A percentile compares a stretch with the other conserved stretches of the same genome.
Evolutionary conservation across 2,888 invertebrate species (phyloP).

Genomic region (Tolmerus cingulatus): DNA sequence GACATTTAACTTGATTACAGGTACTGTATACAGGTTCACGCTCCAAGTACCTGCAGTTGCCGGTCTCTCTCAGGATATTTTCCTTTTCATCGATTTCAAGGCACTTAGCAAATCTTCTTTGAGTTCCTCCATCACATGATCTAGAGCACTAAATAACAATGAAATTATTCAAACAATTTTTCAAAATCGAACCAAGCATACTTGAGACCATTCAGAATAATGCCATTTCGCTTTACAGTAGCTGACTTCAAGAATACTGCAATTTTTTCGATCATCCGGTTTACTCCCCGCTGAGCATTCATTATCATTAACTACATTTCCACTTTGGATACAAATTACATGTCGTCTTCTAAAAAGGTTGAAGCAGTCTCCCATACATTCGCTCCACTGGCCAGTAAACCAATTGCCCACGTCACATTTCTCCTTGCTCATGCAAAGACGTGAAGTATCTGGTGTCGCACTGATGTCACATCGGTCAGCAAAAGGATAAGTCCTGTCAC

Average conservation of each 20-base stretch:
- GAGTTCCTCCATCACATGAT: conserved; percentile 67
- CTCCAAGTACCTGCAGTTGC: conserved; percentile 63
- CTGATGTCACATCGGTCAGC: conserved; percentile 68
- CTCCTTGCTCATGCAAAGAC: conserved; percentile 71
- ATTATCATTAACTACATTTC: conserved; percentile 53
- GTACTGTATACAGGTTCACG: conserved; percentile 63
- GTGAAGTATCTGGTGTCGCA: conserved; percentile 68
- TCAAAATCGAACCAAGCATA: conserved; percentile 52
- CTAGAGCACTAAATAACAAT: conserved; percentile 65
- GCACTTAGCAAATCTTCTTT: conserved; percentile 67
- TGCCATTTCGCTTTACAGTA: conserved; percentile 64
- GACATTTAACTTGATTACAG: conserved; percentile 66
- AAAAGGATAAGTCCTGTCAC: conserved; percentile 68
- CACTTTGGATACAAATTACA: conserved; percentile 55
- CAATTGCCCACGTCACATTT: conserved; percentile 76
- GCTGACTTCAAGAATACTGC: conserved; percentile 60
- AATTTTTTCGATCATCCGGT: conserved; percentile 72
- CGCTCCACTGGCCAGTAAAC: conserved; percentile 80
- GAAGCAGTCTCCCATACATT: conserved; percentile 59
- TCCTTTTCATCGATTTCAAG: conserved; percentile 59
- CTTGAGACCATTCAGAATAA: conserved; percentile 69
- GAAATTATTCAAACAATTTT: not conserved
- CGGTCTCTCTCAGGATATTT: conserved; percentile 61
- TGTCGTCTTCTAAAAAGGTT: conserved; percentile 53
- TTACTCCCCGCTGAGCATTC: conserved; percentile 69